Evolutionary conservation across 64 coral and sea anemone genomes (phyloP).

Genomic region (Cladopsammia gracilis): DNA sequence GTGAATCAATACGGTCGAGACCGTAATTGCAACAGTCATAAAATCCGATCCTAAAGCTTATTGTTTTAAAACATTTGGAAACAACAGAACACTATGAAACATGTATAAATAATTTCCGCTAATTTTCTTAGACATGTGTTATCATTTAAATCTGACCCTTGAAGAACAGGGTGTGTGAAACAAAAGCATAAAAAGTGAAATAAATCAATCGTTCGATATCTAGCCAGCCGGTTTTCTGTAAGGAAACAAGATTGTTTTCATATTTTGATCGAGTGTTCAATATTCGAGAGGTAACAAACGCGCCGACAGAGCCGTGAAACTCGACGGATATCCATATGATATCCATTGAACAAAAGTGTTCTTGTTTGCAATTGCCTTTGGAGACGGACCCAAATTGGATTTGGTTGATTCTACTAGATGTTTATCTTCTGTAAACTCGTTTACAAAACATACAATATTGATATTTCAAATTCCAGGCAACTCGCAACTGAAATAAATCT

Average conservation of each 20-base stretch:
- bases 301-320: too few relatives aligned
- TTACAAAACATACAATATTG: too few relatives aligned
- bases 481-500: too few relatives aligned
- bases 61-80: background rate
- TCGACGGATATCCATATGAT: too few relatives aligned
- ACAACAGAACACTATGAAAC: background rate
- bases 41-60: background rate
- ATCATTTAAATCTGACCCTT: background rate
- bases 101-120: background rate
- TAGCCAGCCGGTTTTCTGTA: background rate
- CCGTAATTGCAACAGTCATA: background rate
- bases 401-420: too few relatives aligned
- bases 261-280: background rate
- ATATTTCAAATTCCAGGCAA: too few relatives aligned
- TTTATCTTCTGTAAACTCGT: too few relatives aligned
- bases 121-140: background rate
- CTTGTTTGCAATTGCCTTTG: background rate
- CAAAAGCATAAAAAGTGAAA: background rate
- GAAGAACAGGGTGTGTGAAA: background rate
- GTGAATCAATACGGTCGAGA: conserved; percentile 16
- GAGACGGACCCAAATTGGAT: too few relatives aligned
- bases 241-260: background rate
- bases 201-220: too few relatives aligned
- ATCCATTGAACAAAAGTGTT: background rate
- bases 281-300: background rate